Percentiles rank a stretch among this genome's conserved stretches.
phyloP scores from a whole-genome alignment of 1,140 invertebrate species.

The Cyrtorhinus lividipennis region DNA sequence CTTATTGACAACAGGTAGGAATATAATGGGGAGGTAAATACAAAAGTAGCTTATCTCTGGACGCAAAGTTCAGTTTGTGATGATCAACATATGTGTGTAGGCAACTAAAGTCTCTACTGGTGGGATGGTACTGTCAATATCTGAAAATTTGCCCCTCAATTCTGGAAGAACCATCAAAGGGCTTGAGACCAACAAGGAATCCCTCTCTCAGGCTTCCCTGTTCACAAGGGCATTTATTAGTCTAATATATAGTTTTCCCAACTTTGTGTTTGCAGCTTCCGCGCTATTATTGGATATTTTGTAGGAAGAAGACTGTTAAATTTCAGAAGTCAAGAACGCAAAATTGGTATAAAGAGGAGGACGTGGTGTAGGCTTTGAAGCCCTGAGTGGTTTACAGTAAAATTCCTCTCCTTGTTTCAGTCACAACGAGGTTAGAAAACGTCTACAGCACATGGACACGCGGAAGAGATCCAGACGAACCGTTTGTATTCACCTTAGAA shows the following conservation, averaged over 20 bases:
- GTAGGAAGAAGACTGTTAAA: not conserved
- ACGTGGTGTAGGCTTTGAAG: too few relatives aligned
- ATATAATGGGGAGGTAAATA: too few relatives aligned
- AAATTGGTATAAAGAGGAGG: not conserved
- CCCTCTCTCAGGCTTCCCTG: too few relatives aligned
- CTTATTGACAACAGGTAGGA: too few relatives aligned
- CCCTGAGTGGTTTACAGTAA: not conserved
- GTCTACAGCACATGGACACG: slow-evolving; percentile 15
- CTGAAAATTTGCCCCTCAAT: too few relatives aligned
- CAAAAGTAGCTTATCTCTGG: too few relatives aligned
- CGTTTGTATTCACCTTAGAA: slow-evolving; percentile 5
- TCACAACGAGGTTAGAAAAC: slow-evolving; percentile 18
- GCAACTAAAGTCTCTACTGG: too few relatives aligned
- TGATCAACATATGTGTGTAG: too few relatives aligned
- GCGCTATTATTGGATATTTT: not conserved
- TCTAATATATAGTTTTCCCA: not conserved
- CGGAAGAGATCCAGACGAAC: slow-evolving; percentile 11
- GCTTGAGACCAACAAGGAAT: too few relatives aligned
- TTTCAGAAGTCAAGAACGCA: not conserved
- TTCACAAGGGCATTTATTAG: not conserved
- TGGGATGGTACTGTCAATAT: too few relatives aligned
- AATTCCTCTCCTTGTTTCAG: slow-evolving; percentile 18
- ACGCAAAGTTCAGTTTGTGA: too few relatives aligned
- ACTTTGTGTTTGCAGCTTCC: not conserved
- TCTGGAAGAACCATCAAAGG: too few relatives aligned